Percentiles rank a stretch among this genome's conserved stretches.
Evolutionary conservation across 2,113 vertebrate species (phyloP).

Genomic region (Solenodon paradoxus): DNA sequence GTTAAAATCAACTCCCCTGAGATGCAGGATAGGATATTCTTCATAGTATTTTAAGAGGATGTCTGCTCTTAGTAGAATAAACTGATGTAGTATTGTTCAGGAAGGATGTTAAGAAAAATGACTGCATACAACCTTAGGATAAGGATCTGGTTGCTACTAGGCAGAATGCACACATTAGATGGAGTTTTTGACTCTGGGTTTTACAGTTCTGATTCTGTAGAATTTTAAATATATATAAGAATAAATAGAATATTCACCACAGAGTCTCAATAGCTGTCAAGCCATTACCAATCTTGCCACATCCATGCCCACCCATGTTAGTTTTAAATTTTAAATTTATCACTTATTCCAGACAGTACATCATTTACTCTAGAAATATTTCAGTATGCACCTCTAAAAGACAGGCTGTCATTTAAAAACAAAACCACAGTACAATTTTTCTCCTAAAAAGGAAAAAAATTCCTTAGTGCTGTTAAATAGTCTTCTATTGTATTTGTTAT

Average conservation of each 20-base stretch:
- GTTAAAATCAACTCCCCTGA: neutral
- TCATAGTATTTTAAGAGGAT: neutral
- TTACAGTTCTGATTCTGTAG: neutral
- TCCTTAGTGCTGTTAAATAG: neutral
- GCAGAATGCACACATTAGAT: neutral
- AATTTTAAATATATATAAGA: neutral
- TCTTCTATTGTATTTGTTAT: neutral
- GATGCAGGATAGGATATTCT: neutral
- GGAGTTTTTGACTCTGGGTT: neutral
- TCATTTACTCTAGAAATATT: neutral
- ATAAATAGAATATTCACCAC: neutral
- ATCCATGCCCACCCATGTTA: neutral
- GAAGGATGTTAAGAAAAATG: slow-evolving; percentile 6
- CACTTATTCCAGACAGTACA: neutral
- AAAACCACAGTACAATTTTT: neutral
- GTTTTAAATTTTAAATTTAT: slow-evolving; percentile 22
- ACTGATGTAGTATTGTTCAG: neutral
- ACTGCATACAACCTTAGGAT: neutral
- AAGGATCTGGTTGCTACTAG: neutral
- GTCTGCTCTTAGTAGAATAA: neutral
- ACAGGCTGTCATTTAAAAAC: neutral
- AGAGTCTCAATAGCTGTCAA: neutral
- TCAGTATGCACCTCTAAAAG: neutral
- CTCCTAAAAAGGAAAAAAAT: neutral
- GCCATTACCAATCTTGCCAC: neutral